Evolutionary conservation across 2,113 vertebrate genomes (phyloP), one percentile per base, ranked within the genome.

Genomic region (Heterocephalus glaber): DNA sequence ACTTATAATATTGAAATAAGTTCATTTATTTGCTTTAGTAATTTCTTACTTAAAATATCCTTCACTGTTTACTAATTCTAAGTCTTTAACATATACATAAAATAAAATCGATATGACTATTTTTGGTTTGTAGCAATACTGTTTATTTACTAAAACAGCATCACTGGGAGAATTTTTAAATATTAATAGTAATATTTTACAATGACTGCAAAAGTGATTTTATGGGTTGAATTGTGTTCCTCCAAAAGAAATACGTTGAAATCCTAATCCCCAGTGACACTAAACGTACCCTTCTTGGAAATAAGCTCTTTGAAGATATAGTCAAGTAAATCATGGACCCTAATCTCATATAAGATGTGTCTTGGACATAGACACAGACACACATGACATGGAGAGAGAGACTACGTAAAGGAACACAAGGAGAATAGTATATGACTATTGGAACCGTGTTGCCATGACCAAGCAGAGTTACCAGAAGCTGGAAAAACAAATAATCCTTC

Each of bases 21-120:
- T n/a, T 86, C 22, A 79, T 74, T 77, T 91, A 88, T 88, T 72
- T 76, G 66, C 24, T 86, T 74, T 74, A 86, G 22, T 24, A 35
- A 22, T 83, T 95, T 44, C 26, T 60, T 30, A 35, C 24, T 82
- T 86, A 93, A 96, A 89, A 74, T 19, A 86, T n/a, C 35, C 61
- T 70, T 12, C 8, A 65, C 22, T 38, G 12, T 56, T 94, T 68
- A 44, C 22, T 65, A 66, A 76, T 72, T 92, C 54, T 47, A 86
- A 7, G 2, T 65, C 11, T 26, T 91, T 60, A 2, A 54, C 28
- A 35, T 41, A 65, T 28, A 58, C 52, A 7, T 28, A 85, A 85
- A 95, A 86, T 82, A 70, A 77, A 79, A n/a, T 11, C 30, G 28
- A 80, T 13, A 4, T 74, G 85, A 70, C 26, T 88, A 60, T 52